Base-by-base conservation (phyloP, 2,113 vertebrate species). In the Xyliphius kryptos region DNA sequence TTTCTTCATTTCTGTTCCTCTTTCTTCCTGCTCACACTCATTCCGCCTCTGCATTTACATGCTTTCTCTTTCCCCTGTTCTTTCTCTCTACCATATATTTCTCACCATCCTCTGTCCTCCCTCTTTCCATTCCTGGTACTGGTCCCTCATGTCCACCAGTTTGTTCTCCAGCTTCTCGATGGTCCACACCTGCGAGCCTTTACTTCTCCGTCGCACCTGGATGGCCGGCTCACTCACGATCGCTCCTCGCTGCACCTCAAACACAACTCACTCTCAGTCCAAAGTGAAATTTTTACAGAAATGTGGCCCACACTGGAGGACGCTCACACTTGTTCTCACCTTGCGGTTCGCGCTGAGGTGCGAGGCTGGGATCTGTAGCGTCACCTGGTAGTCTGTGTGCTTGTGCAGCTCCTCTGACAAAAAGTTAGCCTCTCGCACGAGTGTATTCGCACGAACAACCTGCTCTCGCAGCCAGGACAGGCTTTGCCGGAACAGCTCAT, bases 291-390 rank as follows among this genome's bases (percentile, higher is more conserved):
- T n/a, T n/a, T n/a, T n/a, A n/a, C n/a, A n/a, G n/a, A n/a, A n/a
- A n/a, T n/a, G n/a, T n/a, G n/a, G n/a, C n/a, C n/a, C n/a, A n/a
- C n/a, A n/a, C n/a, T n/a, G n/a, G n/a, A n/a, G n/a, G n/a, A n/a
- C n/a, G 17, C 38, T 36, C 60, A 41, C 13, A n/a, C n/a, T n/a
- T n/a, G n/a, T n/a, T n/a, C n/a, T 86, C 78, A 99, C 96, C 92
- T 99, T 98, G 71, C 89, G 91, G 74, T 99, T 99, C 71, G 96
- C 95, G 63, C 95, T 99, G 79, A 99, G 92, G 82, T 98, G 97
- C 68, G 93, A 85, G 14, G 95, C 93, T 15, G 94, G 95, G 70
- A 99, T 99, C 84, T 99, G 96, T 70, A 99, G 90, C 1, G 95
- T 98, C 78, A 97, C 93, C 82, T 98, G 93, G 79, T 97, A 99